Conservation (phyloP, 2,113 vertebrate genomes). For the Pavo muticus region DNA sequence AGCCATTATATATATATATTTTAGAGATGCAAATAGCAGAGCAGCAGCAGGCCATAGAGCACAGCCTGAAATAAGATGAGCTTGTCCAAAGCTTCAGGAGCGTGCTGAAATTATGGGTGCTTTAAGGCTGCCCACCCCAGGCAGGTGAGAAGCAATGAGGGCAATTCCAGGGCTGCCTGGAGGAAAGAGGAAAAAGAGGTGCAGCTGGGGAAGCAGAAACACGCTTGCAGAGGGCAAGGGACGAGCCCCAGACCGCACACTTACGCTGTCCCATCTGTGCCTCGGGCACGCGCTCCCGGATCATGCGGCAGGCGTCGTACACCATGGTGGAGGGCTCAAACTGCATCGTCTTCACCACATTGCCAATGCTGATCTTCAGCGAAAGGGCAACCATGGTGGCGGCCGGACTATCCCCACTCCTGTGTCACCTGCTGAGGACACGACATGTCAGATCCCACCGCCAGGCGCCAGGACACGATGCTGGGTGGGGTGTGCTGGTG, state of each 20-base stretch:
- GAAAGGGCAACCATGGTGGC: slow-evolving; percentile 98
- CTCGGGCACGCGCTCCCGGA: slow-evolving; percentile 94
- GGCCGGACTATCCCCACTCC: slow-evolving; percentile 49
- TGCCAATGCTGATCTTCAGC: slow-evolving; percentile 96
- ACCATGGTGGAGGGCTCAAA: slow-evolving; percentile 99
- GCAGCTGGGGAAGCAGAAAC: background rate
- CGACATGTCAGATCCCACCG: background rate
- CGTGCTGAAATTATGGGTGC: no score
- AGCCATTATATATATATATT: no score
- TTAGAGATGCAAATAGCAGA: background rate
- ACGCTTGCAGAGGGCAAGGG: no score
- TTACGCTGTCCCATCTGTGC: slow-evolving; percentile 94
- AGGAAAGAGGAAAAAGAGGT: background rate
- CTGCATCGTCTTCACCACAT: slow-evolving; percentile 99
- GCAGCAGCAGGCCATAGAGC: background rate
- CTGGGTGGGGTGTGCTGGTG: background rate
- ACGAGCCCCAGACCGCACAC: background rate
- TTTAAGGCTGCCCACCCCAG: background rate
- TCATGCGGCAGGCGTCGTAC: slow-evolving; percentile 95
- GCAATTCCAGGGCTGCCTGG: background rate
- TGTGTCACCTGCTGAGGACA: slow-evolving; percentile 46
- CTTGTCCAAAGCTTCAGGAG: background rate
- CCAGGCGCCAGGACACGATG: background rate
- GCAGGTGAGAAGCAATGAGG: background rate
- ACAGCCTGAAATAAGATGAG: background rate